Evolutionary conservation across 2,797 vertebrate genomes (phyloP).

Genomic region (Mustela erminea): DNA sequence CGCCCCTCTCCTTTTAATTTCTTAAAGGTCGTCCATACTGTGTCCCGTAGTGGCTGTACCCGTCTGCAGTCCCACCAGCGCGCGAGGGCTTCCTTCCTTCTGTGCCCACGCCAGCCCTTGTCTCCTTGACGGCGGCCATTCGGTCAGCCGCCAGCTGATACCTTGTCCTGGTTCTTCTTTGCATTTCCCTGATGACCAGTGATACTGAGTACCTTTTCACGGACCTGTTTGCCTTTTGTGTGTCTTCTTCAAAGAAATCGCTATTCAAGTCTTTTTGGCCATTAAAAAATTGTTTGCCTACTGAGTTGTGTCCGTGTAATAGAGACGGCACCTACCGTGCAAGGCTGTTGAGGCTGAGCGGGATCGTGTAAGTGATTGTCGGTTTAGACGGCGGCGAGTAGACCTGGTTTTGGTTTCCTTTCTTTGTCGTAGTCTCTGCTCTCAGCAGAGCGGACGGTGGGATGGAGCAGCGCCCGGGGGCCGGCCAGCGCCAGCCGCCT

Average conservation of each 20-base stretch:
- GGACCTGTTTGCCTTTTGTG: neutral
- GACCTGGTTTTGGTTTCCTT: neutral
- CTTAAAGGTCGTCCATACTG: neutral
- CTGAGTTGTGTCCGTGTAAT: too few relatives aligned
- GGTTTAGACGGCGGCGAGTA: rapidly evolving
- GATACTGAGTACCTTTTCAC: neutral
- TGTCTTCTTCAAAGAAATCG: neutral
- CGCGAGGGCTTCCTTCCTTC: neutral
- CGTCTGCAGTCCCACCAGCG: neutral
- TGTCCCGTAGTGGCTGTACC: neutral
- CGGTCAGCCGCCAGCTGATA: neutral
- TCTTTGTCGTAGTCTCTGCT: neutral
- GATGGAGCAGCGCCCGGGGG: rapidly evolving
- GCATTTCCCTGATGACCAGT: neutral
- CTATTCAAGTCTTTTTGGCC: neutral
- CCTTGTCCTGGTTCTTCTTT: neutral
- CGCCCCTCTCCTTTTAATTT: neutral
- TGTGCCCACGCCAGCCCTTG: neutral
- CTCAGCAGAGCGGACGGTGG: neutral
- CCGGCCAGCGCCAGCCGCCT: rapidly evolving
- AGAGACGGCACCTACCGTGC: rapidly evolving
- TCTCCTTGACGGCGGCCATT: neutral
- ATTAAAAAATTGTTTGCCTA: too few relatives aligned
- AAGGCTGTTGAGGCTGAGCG: neutral
- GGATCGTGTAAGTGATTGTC: rapidly evolving